Percentiles rank a stretch among this genome's conserved stretches.
These are phyloP conservation scores for Trissolcus japonicus DNA, from an alignment of 2,888 invertebrate species.

Conservation along the genomic window DNA sequence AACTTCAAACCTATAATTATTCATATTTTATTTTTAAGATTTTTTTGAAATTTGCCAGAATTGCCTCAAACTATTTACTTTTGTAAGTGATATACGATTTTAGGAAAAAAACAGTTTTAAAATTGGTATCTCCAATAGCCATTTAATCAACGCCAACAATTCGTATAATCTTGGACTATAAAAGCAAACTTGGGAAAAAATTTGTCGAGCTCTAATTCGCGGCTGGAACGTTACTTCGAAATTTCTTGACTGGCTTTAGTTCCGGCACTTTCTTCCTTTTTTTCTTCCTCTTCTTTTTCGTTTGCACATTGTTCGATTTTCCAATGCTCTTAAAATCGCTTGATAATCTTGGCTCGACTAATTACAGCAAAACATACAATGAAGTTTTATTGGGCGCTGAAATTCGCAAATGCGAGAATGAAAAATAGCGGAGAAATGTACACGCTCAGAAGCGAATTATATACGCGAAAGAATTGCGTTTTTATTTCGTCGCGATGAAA, in stretches of 20 bases:
- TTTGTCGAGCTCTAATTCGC: slow-evolving; percentile 1
- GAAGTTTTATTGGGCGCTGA: neutral
- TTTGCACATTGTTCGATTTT: slow-evolving; percentile 1
- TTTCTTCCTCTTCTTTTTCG: neutral
- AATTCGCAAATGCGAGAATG: neutral
- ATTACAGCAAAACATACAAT: slow-evolving; percentile 6
- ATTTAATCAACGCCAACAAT: no score
- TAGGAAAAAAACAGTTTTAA: no score
- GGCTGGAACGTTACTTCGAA: slow-evolving; percentile 2
- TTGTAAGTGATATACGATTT: no score
- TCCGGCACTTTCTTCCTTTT: neutral
- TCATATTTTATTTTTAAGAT: no score
- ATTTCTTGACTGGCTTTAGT: slow-evolving; percentile 6
- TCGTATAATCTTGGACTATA: neutral
- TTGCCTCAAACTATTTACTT: no score
- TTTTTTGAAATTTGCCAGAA: no score
- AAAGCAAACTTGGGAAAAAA: neutral
- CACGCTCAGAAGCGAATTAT: neutral
- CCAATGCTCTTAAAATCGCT: slow-evolving; percentile 6
- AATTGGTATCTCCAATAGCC: no score
- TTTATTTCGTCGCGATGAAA: neutral
- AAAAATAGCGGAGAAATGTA: neutral
- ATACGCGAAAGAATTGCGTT: neutral
- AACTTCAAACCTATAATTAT: no score
- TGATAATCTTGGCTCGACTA: slow-evolving; percentile 6